Evolutionary conservation across 2,113 vertebrate genomes (phyloP).

Genomic region (Rhinichthys klamathensis): DNA sequence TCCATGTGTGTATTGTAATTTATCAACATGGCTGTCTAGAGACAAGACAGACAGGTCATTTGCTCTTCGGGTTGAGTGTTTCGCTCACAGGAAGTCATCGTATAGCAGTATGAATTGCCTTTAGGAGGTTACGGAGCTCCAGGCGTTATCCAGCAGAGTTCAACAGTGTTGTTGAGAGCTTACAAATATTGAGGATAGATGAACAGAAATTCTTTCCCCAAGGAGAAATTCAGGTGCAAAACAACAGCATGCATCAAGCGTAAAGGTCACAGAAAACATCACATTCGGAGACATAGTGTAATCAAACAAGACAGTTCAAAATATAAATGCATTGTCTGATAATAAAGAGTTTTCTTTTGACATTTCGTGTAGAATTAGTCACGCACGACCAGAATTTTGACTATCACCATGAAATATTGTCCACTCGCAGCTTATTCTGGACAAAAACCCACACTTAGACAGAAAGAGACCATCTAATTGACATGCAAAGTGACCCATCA

Average conservation of each 20-base stretch:
- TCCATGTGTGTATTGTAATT: conserved; percentile 44
- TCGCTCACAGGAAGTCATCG: neutral
- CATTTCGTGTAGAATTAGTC: neutral
- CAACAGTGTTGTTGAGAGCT: neutral
- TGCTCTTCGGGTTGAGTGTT: conserved; percentile 24
- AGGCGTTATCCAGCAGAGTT: neutral
- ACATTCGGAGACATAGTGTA: neutral
- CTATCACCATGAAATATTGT: neutral
- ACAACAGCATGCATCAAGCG: neutral
- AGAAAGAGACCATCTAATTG: neutral
- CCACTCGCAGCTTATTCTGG: neutral
- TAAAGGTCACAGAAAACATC: neutral
- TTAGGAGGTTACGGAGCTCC: neutral
- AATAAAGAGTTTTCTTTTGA: neutral
- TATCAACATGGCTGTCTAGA: conserved; percentile 44
- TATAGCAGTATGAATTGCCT: neutral
- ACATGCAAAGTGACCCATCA: neutral
- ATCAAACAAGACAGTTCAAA: conserved; percentile 2
- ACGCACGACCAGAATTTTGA: neutral
- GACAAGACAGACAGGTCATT: conserved; percentile 26
- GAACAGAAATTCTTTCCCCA: neutral
- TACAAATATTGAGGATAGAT: conserved; percentile 3
- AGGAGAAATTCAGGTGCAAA: conserved; percentile 4
- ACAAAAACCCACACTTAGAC: neutral
- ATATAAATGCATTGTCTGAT: neutral